phyloP scores from a whole-genome alignment of 64 coral and sea anemone genomes.

The Trachythela sp. region DNA sequence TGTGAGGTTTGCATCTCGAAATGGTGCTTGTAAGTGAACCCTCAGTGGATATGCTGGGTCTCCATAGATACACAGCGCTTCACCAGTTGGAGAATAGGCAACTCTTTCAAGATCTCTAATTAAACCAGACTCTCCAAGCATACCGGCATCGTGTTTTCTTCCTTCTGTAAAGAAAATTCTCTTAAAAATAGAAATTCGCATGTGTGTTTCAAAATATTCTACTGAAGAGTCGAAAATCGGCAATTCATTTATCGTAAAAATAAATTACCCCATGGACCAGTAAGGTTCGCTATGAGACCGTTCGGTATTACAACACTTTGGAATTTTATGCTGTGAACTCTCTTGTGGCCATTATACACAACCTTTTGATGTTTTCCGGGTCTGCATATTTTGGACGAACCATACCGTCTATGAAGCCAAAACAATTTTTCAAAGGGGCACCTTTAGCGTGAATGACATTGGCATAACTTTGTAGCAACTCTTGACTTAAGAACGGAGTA shows the following conservation, averaged over 20 bases:
- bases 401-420: not conserved
- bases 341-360: not conserved
- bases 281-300: not conserved
- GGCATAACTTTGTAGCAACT: not conserved
- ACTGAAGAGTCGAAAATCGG: not conserved
- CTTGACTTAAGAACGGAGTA: not conserved
- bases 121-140: not conserved
- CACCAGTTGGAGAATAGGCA: not conserved
- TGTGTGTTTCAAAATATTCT: not conserved
- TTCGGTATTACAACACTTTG: not conserved
- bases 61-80: not conserved
- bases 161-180: not conserved
- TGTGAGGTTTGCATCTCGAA: not conserved
- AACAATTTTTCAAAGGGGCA: not conserved
- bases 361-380: not conserved
- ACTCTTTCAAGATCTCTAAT: not conserved
- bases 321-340: not conserved
- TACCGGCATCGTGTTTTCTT: not conserved
- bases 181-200: not conserved
- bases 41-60: not conserved
- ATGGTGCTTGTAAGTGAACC: constrained; percentile 2
- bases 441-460: not conserved
- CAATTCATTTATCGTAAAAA: not conserved
- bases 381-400: not conserved
- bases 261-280: not conserved